These are phyloP conservation scores for Priocnemis perturbator DNA, from an alignment of 2,888 invertebrate species.

Conservation along the genomic window DNA sequence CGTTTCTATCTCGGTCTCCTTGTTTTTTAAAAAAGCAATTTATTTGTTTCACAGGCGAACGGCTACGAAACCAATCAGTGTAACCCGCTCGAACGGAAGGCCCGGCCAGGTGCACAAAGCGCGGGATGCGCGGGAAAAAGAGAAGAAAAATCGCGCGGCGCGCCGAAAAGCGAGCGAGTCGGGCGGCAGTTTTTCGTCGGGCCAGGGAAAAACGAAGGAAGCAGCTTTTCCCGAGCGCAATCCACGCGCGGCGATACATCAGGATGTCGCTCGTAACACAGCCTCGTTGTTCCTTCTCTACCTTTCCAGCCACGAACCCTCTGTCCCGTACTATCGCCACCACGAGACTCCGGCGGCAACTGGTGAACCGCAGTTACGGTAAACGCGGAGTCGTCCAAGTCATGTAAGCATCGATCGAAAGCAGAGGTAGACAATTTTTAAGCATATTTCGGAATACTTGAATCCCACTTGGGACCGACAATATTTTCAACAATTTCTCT, in stretches of 20 bases:
- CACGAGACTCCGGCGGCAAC: no score
- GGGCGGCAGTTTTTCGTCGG: conserved; percentile 5
- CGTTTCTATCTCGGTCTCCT: conserved; percentile 16
- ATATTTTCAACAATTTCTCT: no score
- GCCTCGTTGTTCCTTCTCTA: background rate
- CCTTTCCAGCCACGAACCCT: background rate
- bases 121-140: conserved; percentile 29
- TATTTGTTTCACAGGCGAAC: conserved; percentile 60
- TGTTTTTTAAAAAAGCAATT: conserved; percentile 52
- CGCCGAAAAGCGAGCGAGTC: conserved; percentile 3
- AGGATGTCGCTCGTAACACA: no score
- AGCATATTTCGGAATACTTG: no score
- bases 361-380: no score
- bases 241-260: no score
- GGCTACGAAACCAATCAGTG: conserved; percentile 61
- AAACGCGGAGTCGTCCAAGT: no score
- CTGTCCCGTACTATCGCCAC: no score
- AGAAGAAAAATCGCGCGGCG: conserved; percentile 37
- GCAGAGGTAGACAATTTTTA: no score
- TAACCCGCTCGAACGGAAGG: conserved; percentile 56
- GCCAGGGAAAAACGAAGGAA: no score
- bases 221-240: background rate
- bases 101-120: conserved; percentile 55
- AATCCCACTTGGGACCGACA: no score
- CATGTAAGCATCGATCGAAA: background rate